These are phyloP conservation scores for Philaethria dido DNA, from an alignment of 2,888 invertebrate genomes.

Conservation along the genomic window DNA sequence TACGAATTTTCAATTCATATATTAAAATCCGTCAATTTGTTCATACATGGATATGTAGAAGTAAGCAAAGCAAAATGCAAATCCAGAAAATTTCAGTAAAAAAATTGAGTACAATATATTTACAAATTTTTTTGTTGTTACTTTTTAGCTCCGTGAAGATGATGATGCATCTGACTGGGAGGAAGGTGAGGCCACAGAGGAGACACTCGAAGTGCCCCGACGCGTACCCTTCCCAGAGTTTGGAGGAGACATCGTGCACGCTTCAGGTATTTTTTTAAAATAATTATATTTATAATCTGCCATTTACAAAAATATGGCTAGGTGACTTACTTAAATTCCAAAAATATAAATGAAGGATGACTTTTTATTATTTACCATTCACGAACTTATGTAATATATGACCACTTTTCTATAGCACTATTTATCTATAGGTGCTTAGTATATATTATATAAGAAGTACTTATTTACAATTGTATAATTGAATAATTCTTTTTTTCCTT, in stretches of 20 bases:
- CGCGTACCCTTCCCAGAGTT: constrained; percentile 88
- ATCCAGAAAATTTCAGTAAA: too few species aligned
- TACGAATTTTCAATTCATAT: too few species aligned
- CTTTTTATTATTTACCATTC: too few species aligned
- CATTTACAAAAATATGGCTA: not conserved
- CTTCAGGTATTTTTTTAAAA: constrained; percentile 57
- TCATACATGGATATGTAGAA: too few species aligned
- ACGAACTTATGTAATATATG: too few species aligned
- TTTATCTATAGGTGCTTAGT: too few species aligned
- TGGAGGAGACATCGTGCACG: constrained; percentile 86
- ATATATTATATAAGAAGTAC: not conserved
- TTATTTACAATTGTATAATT: not conserved
- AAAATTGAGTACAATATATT: too few species aligned
- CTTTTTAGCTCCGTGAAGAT: constrained; percentile 56
- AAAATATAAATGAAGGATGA: not conserved
- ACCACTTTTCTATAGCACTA: too few species aligned
- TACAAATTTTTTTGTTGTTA: too few species aligned
- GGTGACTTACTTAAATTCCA: not conserved
- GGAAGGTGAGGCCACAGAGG: constrained; percentile 71
- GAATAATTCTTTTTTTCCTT: not conserved
- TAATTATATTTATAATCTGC: too few species aligned
- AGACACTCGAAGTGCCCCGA: constrained; percentile 65
- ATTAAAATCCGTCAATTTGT: too few species aligned
- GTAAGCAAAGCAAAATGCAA: too few species aligned
- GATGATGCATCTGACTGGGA: constrained; percentile 78